Evolutionary conservation across 2,888 invertebrate species (phyloP).

Genomic region (Leucoptera coffeella): DNA sequence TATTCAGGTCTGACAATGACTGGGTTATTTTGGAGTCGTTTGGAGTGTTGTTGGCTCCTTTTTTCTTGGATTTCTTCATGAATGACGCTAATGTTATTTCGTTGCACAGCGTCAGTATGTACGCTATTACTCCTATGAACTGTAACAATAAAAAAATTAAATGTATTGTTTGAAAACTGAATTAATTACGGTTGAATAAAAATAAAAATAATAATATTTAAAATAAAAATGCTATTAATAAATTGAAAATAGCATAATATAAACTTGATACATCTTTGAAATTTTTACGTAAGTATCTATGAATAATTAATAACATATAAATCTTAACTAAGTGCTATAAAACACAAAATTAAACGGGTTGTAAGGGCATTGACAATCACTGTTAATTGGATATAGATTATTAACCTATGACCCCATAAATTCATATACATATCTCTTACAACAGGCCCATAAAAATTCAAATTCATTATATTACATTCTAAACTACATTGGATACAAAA

Average conservation of each 20-base stretch:
- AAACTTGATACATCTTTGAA: background rate
- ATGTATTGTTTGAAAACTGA: slow-evolving; percentile 1
- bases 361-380: too few relatives aligned
- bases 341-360: too few relatives aligned
- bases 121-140: slow-evolving; percentile 52
- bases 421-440: too few relatives aligned
- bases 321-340: too few relatives aligned
- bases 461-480: too few relatives aligned
- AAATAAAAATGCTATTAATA: too few relatives aligned
- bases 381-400: too few relatives aligned
- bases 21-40: slow-evolving; percentile 29
- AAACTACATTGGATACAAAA: too few relatives aligned
- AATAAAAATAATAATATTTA: background rate
- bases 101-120: slow-evolving; percentile 50
- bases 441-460: too few relatives aligned
- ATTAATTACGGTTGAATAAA: background rate
- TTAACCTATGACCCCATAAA: too few relatives aligned
- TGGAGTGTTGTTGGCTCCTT: slow-evolving; percentile 28
- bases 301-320: background rate
- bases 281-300: background rate
- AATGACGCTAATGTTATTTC: slow-evolving; percentile 42
- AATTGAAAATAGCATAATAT: too few relatives aligned
- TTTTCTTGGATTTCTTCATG: slow-evolving; percentile 55
- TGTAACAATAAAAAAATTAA: slow-evolving; percentile 15
- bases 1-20: slow-evolving; percentile 22